Percentiles rank a stretch among this genome's conserved stretches.
These are phyloP conservation scores for Spinibarbus caldwelli DNA, from an alignment of 2,797 vertebrate genomes.

Conservation along the genomic window DNA sequence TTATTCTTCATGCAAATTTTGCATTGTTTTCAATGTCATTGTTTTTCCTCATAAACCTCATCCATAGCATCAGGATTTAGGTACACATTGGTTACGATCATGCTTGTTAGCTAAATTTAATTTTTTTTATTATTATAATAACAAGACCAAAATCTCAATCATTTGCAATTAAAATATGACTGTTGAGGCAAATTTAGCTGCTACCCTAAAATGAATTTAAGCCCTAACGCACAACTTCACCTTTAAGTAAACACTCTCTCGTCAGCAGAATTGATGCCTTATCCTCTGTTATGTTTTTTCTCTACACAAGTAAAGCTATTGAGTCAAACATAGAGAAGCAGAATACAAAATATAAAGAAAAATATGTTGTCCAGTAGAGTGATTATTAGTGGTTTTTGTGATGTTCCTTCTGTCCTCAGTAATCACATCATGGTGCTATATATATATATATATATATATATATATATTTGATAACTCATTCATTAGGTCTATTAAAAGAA, in stretches of 20 bases:
- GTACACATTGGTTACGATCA: conserved; percentile 68
- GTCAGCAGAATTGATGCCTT: conserved; percentile 66
- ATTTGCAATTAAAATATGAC: conserved; percentile 60
- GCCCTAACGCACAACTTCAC: conserved; percentile 74
- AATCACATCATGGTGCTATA: conserved; percentile 98
- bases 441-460: no score
- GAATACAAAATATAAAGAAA: conserved; percentile 46
- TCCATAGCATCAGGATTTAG: conserved; percentile 53
- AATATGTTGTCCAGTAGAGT: conserved; percentile 54
- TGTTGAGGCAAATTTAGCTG: conserved; percentile 75
- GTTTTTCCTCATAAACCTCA: conserved; percentile 38
- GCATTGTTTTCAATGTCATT: no score
- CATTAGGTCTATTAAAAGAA: conserved; percentile 91
- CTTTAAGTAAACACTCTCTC: conserved; percentile 59
- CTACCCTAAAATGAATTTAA: conserved; percentile 73
- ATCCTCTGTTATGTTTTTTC: conserved; percentile 56
- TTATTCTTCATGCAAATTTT: conserved; percentile 30
- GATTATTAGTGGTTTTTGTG: conserved; percentile 87
- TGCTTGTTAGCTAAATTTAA: conserved; percentile 22
- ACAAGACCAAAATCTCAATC: conserved; percentile 55
- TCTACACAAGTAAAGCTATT: conserved; percentile 22
- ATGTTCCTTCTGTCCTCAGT: conserved; percentile 86
- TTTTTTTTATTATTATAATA: background rate
- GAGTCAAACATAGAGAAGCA: conserved; percentile 48
- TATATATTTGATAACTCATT: conserved; percentile 95